Conservation (phyloP, 2,113 vertebrate genomes). For the Sinocyclocheilus anshuiensis region DNA sequence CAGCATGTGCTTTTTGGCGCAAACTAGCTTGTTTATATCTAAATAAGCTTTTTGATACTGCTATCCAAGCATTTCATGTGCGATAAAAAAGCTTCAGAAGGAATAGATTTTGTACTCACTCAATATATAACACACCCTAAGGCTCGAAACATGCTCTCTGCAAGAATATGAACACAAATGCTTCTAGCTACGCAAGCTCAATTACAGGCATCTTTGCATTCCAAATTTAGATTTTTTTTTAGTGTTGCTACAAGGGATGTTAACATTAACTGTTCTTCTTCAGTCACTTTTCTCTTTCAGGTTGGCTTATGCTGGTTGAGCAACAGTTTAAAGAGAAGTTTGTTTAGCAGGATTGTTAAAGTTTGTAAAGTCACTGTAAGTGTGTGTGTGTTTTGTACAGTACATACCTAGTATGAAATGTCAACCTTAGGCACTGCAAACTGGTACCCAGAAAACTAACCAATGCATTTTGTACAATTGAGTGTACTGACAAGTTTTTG, state of each 20-base stretch:
- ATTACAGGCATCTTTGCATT: conserved; percentile 16
- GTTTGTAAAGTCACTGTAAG: neutral
- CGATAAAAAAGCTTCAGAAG: conserved; percentile 13
- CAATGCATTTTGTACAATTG: neutral
- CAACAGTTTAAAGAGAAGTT: neutral
- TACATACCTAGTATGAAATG: neutral
- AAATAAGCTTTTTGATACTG: conserved; percentile 23
- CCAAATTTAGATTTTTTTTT: neutral
- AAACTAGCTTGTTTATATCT: conserved; percentile 17
- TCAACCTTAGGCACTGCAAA: neutral
- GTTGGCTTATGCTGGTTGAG: neutral
- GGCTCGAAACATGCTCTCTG: neutral
- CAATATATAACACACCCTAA: conserved; percentile 15
- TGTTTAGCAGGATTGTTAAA: neutral
- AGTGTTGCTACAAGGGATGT: neutral
- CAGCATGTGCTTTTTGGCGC: neutral
- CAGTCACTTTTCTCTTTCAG: conserved; percentile 5
- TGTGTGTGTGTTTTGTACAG: neutral
- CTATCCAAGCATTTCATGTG: conserved; percentile 6
- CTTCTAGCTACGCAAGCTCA: neutral
- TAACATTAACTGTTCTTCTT: neutral
- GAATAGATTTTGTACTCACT: conserved; percentile 11
- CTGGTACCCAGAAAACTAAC: neutral
- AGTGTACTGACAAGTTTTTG: neutral
- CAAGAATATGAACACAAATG: neutral